A percentile compares a stretch with the other conserved stretches of the same genome.
phyloP scores from a whole-genome alignment of 2,113 vertebrate species.

The Alligator sinensis region DNA sequence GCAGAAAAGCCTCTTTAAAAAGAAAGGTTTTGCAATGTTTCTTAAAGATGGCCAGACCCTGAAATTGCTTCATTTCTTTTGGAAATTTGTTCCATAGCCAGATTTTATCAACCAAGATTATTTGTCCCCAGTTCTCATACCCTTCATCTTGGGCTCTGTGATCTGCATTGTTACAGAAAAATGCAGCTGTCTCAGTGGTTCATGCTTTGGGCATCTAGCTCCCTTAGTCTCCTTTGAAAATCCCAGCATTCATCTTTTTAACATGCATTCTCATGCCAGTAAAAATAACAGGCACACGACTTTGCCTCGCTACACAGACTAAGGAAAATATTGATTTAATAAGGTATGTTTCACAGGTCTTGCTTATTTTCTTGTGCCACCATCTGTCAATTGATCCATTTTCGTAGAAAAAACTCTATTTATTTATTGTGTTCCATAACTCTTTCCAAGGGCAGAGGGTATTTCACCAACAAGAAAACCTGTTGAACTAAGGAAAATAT shows the following conservation, averaged over 20 bases:
- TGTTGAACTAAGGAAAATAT: not conserved
- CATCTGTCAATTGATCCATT: slow-evolving; percentile 22
- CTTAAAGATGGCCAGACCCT: not conserved
- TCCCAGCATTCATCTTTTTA: not conserved
- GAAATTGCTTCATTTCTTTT: not conserved
- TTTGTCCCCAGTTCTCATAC: not conserved
- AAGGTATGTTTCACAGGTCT: slow-evolving; percentile 19
- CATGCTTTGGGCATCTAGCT: not conserved
- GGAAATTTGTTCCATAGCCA: not conserved
- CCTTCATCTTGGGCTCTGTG: not conserved
- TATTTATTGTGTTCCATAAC: not conserved
- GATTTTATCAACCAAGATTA: not conserved
- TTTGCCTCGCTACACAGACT: not conserved
- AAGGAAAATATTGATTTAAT: slow-evolving; percentile 55
- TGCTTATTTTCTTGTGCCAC: slow-evolving; percentile 28
- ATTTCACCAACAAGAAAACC: not conserved
- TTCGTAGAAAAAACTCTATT: slow-evolving; percentile 15
- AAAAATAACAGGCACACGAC: slow-evolving; percentile 52
- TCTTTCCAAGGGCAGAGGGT: not conserved
- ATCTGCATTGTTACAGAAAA: slow-evolving; percentile 28
- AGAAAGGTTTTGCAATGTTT: not conserved
- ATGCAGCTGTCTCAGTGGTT: not conserved
- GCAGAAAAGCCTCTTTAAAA: not conserved
- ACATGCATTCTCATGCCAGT: not conserved
- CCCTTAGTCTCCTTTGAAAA: not conserved